Base-by-base conservation (phyloP, 2,888 invertebrate species). In the Agrenia bidenticulata region DNA sequence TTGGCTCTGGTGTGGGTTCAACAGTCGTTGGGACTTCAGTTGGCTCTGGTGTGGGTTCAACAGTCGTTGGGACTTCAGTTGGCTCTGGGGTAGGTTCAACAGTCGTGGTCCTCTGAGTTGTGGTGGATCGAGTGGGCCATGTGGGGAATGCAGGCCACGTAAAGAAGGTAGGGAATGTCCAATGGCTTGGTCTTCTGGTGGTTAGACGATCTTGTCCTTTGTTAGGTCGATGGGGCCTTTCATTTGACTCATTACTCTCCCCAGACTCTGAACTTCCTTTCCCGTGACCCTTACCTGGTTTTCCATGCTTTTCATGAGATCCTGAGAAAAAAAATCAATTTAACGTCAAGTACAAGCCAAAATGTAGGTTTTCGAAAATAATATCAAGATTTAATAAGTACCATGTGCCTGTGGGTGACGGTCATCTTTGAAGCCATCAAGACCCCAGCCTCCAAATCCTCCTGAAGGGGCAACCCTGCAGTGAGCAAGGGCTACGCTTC, bases 171-270 rank as follows among this genome's bases (percentile, higher is more conserved):
- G n/a, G n/a, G n/a, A n/a, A n/a, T n/a, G n/a, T n/a, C n/a, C n/a
- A n/a, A n/a, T n/a, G n/a, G n/a, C 5, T 32, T 32, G 32, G 32
- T 11, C 32, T 32, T 32, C 4, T 21, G 21, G 37, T 45, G n/a
- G 45, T 45, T 45, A 5, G 19, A 5, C 45, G n/a, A 5, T 5
- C 19, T 45, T 4, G 19, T 17, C 45, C 11, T 23, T 39, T 37
- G 37, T 21, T 32, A 32, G 41, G 57, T 19, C 24, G 23, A 42
- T 23, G 26, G 2, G 45, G 45, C 42, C 27, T 45, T 49, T 63
- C 57, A 39, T 57, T 45, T 2, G 63, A 63, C 26, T 63, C 63
- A 13, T 32, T 56, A 55, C 51, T 58, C 5, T 64, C 63, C 13
- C 42, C 55, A 42, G 59, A 58, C 23, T 53, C 45, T 13, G 63